Evolutionary conservation across 2,797 vertebrate genomes (phyloP).

Genomic region (Bufotes viridis): DNA sequence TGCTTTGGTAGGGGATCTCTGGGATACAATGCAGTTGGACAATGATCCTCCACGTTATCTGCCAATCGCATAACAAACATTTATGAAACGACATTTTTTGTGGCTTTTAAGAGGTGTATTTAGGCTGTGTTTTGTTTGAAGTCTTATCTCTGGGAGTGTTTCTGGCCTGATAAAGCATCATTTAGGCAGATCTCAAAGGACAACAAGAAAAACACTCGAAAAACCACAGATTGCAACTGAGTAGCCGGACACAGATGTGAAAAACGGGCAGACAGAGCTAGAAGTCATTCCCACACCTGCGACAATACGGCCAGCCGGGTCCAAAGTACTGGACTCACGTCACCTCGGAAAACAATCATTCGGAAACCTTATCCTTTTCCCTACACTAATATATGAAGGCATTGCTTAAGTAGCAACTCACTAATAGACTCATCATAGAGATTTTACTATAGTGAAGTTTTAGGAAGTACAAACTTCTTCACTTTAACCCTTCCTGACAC

Average conservation of each 20-base stretch:
- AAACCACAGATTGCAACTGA: conserved; percentile 28
- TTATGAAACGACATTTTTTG: conserved; percentile 85
- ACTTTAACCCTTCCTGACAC: no score
- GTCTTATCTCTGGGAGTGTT: conserved; percentile 83
- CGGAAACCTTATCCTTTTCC: not conserved
- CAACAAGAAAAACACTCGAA: conserved; percentile 51
- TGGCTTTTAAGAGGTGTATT: conserved; percentile 80
- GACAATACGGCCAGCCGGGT: not conserved
- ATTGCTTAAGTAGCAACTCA: no score
- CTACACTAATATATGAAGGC: not conserved
- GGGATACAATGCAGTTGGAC: conserved; percentile 62
- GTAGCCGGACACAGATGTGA: conserved; percentile 30
- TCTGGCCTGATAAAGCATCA: conserved; percentile 65
- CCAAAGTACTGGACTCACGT: not conserved
- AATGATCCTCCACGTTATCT: conserved; percentile 76
- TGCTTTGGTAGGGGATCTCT: conserved; percentile 64
- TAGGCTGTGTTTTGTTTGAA: conserved; percentile 87
- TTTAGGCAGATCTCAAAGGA: conserved; percentile 59
- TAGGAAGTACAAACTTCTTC: no score
- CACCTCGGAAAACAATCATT: not conserved
- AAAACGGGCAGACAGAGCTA: not conserved
- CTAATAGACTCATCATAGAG: no score
- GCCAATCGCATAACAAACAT: conserved; percentile 87
- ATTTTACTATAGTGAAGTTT: no score
- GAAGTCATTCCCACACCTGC: conserved; percentile 37